Evolutionary conservation across 1,140 invertebrate species (phyloP).

Genomic region (Condylostylus longicornis): DNA sequence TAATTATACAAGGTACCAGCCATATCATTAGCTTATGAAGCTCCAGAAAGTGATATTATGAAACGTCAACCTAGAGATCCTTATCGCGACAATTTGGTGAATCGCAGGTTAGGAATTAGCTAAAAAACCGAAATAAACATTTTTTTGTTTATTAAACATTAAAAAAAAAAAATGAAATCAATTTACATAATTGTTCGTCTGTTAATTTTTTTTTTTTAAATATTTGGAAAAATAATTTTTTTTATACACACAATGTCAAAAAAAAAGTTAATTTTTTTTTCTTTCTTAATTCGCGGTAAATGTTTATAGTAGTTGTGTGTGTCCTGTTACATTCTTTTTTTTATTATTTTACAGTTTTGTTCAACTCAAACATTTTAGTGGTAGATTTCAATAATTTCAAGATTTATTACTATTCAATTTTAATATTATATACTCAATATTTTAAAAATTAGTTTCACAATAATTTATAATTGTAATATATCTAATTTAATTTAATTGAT

Average conservation of each 20-base stretch:
- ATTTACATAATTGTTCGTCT: neutral
- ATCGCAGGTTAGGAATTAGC: constrained; percentile 56
- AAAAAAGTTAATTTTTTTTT: no score
- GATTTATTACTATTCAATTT: no score
- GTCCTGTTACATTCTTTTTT: no score
- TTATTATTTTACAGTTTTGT: no score
- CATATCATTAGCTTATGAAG: constrained; percentile 93
- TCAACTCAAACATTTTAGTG: no score
- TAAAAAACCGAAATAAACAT: neutral
- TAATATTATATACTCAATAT: no score
- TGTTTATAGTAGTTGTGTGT: no score
- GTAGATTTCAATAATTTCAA: no score
- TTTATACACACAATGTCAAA: neutral
- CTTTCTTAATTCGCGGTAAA: no score
- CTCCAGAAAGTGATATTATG: constrained; percentile 93
- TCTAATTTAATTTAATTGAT: no score
- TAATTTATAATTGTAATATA: no score
- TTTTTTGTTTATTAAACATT: neutral
- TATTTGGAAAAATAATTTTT: neutral
- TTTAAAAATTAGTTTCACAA: no score
- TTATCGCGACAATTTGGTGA: constrained; percentile 86
- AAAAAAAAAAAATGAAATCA: constrained; percentile 1
- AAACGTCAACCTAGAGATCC: constrained; percentile 88
- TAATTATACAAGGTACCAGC: constrained; percentile 59
- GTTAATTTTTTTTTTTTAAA: neutral